Conservation (phyloP, 2,888 invertebrate species). For the Cerastoderma edule region DNA sequence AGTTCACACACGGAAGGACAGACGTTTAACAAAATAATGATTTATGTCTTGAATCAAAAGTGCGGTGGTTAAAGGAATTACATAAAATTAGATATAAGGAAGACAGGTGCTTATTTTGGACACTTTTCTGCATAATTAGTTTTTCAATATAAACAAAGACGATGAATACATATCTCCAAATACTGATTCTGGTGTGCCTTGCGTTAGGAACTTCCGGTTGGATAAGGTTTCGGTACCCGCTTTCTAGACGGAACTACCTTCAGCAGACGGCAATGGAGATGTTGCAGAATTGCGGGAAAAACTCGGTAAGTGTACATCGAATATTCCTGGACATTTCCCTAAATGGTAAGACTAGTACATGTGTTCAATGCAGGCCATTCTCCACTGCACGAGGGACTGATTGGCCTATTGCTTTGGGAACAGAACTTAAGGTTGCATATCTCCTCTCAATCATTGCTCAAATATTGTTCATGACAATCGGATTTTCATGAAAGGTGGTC, state of each 20-base stretch:
- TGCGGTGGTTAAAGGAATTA: neutral
- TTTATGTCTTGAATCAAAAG: neutral
- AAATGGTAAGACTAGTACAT: too few relatives aligned
- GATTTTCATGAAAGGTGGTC: too few relatives aligned
- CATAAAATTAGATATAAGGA: neutral
- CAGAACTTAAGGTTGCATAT: too few relatives aligned
- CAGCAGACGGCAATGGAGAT: constrained; percentile 36
- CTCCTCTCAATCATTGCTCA: too few relatives aligned
- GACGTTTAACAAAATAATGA: neutral
- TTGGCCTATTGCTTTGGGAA: too few relatives aligned
- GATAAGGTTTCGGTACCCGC: constrained; percentile 44
- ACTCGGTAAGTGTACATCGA: constrained; percentile 24
- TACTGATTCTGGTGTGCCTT: constrained; percentile 2
- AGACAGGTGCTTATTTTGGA: neutral
- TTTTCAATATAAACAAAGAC: constrained; percentile 7
- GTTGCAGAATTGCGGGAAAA: constrained; percentile 43
- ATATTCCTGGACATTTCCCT: too few relatives aligned
- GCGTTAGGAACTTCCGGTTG: constrained; percentile 28
- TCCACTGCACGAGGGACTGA: too few relatives aligned
- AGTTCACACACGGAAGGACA: too few relatives aligned
- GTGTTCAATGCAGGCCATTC: too few relatives aligned
- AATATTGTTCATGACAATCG: too few relatives aligned
- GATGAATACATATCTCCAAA: neutral
- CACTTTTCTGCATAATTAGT: neutral
- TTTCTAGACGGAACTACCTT: constrained; percentile 36